phyloP scores from a whole-genome alignment of 2,888 invertebrate species.

The Ophioninae sp. region DNA sequence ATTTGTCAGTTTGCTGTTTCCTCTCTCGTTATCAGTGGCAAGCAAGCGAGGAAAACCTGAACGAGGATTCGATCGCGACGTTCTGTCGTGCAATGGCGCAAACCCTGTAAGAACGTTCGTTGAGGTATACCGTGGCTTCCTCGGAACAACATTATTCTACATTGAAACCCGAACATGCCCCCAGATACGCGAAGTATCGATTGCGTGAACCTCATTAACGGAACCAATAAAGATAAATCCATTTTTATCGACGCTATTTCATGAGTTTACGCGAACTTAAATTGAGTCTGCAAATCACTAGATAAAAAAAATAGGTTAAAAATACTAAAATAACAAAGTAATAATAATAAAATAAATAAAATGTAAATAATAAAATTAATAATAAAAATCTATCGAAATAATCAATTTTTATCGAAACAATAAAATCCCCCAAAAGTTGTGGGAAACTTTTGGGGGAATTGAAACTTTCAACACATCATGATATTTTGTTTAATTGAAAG shows the following conservation, averaged over 20 bases:
- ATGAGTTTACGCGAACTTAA: background rate
- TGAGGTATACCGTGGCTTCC: conserved; percentile 25
- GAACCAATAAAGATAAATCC: conserved; percentile 7
- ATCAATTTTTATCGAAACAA: too few species aligned
- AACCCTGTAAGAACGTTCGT: conserved; percentile 33
- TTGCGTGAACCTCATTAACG: background rate
- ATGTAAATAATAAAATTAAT: background rate
- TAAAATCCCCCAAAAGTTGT: too few species aligned
- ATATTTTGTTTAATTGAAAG: too few species aligned
- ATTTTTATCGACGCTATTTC: conserved; percentile 4
- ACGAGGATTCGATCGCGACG: conserved; percentile 49
- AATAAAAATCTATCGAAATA: too few species aligned
- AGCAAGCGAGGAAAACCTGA: conserved; percentile 53
- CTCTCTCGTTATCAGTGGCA: conserved; percentile 51
- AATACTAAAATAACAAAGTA: background rate
- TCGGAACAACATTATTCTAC: conserved; percentile 26
- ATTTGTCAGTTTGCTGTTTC: conserved; percentile 51
- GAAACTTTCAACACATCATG: too few species aligned
- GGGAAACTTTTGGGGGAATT: too few species aligned
- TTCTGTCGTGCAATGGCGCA: conserved; percentile 51
- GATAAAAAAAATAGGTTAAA: background rate
- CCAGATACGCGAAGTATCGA: conserved; percentile 15
- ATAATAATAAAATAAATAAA: background rate
- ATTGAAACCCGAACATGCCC: conserved; percentile 15
- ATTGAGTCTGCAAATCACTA: background rate